Base-by-base conservation (phyloP, 2,797 vertebrate genomes). In the Gephyroberyx darwinii region DNA sequence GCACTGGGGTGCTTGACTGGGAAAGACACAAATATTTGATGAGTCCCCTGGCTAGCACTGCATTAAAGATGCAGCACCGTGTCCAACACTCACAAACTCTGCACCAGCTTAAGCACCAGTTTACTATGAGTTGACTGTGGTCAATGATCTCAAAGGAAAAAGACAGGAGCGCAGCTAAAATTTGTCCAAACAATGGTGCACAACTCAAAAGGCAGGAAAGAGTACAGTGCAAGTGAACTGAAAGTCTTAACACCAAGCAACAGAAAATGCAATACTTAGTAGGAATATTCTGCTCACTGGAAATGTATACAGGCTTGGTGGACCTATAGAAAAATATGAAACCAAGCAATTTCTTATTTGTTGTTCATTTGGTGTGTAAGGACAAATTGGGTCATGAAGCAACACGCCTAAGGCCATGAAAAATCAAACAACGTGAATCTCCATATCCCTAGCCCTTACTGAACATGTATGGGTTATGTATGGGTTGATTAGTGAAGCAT, bases 1-100 rank as follows among this genome's bases (percentile, higher is more conserved):
- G 85, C 75, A 72, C 63, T 67, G 78, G 70, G 67, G 77, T 75
- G 82, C 87, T 88, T 85, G 83, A 90, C 89, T 81, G 75, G 68
- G 71, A 79, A 81, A 82, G 74, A 78, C 82, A 92, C 86, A 92
- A 92, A 93, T 93, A 92, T 92, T 93, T 93, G 81, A 92, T 92
- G 89, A 92, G 85, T 88, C 71, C 83, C 77, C 35, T 51, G 55
- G 84, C 81, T 58, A 76, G 82, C 80, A 71, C 69, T 65, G 80
- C 90, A 92, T 92, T 90, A 92, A 93, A 93, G 86, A 93, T 93
- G 88, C 88, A 92, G 78, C 81, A 77, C 37, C 9, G 59, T 88
- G 85, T 89, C 80, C 61, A 59, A 88, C 75, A 78, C 47, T 52
- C 62, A 79, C 81, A 84, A 73, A 89, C 71, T 83, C 80, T 72